These are phyloP conservation scores for Caprella mutica DNA, from an alignment of 2,888 invertebrate genomes.

Conservation along the genomic window DNA sequence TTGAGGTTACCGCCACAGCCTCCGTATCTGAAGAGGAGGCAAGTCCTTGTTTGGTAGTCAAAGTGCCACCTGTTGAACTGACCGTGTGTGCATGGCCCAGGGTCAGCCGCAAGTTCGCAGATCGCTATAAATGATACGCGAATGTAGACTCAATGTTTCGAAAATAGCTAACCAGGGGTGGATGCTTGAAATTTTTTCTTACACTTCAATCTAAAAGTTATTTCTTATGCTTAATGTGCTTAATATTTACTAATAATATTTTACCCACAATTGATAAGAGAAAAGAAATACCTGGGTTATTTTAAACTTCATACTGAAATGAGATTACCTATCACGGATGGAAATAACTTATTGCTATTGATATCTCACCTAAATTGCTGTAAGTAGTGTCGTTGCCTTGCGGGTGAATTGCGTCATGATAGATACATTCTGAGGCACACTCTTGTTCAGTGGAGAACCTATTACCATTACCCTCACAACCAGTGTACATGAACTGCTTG, in stretches of 20 bases:
- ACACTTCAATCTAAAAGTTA: too few species aligned
- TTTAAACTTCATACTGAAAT: too few species aligned
- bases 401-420: conserved; percentile 16
- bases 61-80: conserved; percentile 58
- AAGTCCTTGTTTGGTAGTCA: conserved; percentile 55
- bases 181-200: too few species aligned
- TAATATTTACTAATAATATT: too few species aligned
- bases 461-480: conserved; percentile 70
- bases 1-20: conserved; percentile 82
- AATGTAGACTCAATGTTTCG: too few species aligned
- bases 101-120: conserved; percentile 53
- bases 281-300: too few species aligned
- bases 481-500: conserved; percentile 63
- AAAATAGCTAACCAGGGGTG: too few species aligned
- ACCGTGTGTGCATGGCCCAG: conserved; percentile 50
- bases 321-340: too few species aligned
- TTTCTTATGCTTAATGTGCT: too few species aligned
- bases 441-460: conserved; percentile 57
- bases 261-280: too few species aligned
- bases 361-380: conserved; percentile 18
- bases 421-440: conserved; percentile 46
- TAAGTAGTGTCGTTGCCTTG: conserved; percentile 17
- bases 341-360: too few species aligned
- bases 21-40: conserved; percentile 66
- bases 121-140: conserved; percentile 44